phyloP scores from a whole-genome alignment of 2,113 vertebrate species.

The Okapia johnstoni region DNA sequence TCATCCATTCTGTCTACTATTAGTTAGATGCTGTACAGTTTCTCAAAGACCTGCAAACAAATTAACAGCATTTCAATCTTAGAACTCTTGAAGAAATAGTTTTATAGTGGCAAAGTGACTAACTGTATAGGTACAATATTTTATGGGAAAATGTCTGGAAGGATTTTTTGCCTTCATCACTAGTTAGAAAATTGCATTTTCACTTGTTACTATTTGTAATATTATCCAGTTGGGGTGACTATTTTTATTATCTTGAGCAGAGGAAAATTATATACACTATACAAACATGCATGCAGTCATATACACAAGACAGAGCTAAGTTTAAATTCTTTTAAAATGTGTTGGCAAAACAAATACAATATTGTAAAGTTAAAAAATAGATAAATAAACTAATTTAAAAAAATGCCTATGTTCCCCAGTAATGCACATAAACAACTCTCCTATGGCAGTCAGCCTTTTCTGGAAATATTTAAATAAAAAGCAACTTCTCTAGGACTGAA shows the following conservation, averaged over 20 bases:
- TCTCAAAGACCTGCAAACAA: conserved; percentile 12
- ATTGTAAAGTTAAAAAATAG: too few relatives aligned
- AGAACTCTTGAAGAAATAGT: neutral
- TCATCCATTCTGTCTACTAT: neutral
- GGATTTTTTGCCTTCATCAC: neutral
- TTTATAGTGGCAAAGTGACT: neutral
- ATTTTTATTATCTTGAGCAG: neutral
- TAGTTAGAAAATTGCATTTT: neutral
- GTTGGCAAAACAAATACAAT: too few relatives aligned
- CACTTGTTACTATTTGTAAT: neutral
- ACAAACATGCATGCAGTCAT: neutral
- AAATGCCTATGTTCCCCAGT: neutral
- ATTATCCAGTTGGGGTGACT: neutral
- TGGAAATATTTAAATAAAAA: conserved; percentile 7
- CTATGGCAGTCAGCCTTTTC: neutral
- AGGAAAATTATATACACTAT: neutral
- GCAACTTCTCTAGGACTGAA: neutral
- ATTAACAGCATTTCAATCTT: neutral
- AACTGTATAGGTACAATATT: neutral
- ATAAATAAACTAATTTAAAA: neutral
- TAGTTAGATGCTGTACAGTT: neutral
- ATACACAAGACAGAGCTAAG: neutral
- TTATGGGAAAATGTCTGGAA: neutral
- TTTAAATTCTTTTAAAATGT: neutral
- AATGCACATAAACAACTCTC: neutral